Evolutionary conservation across 2,797 vertebrate genomes (phyloP).

Genomic region (Brachyrhaphis roseni): DNA sequence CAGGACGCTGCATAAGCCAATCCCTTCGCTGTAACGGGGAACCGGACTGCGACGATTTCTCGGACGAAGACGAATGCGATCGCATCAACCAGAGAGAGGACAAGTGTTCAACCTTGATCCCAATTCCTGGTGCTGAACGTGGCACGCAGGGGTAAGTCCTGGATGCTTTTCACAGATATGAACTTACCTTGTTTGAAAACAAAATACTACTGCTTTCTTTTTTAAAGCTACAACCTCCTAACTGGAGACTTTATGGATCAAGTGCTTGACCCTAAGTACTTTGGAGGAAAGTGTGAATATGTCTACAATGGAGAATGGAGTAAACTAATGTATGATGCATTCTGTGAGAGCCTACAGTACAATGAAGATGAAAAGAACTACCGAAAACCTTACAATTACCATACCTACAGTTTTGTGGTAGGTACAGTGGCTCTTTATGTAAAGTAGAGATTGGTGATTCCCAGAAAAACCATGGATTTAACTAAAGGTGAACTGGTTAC

Average conservation of each 20-base stretch:
- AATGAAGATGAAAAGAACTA: slow-evolving; percentile 91
- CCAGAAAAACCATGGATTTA: not conserved
- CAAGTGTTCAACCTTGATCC: slow-evolving; percentile 80
- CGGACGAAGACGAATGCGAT: slow-evolving; percentile 86
- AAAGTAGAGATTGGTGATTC: not conserved
- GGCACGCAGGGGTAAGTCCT: slow-evolving; percentile 83
- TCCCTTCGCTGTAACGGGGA: slow-evolving; percentile 89
- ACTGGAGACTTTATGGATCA: slow-evolving; percentile 74
- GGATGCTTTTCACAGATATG: not conserved
- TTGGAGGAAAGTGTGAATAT: slow-evolving; percentile 88
- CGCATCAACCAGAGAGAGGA: slow-evolving; percentile 49
- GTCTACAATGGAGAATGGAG: slow-evolving; percentile 96
- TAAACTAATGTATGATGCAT: slow-evolving; percentile 84
- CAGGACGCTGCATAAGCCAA: slow-evolving; percentile 90
- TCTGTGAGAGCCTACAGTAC: slow-evolving; percentile 89
- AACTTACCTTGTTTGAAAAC: not conserved
- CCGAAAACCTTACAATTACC: slow-evolving; percentile 92
- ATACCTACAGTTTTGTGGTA: slow-evolving; percentile 89
- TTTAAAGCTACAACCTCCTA: slow-evolving; percentile 86
- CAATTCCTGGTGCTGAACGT: slow-evolving; percentile 84
- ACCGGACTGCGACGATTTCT: slow-evolving; percentile 83
- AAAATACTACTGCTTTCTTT: slow-evolving; percentile 20
- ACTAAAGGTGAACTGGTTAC: slow-evolving; percentile 18
- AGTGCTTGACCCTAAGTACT: slow-evolving; percentile 84
- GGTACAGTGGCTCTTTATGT: slow-evolving; percentile 8